Base-by-base conservation (phyloP, 1,140 invertebrate genomes). In the Hyles euphorbiae region DNA sequence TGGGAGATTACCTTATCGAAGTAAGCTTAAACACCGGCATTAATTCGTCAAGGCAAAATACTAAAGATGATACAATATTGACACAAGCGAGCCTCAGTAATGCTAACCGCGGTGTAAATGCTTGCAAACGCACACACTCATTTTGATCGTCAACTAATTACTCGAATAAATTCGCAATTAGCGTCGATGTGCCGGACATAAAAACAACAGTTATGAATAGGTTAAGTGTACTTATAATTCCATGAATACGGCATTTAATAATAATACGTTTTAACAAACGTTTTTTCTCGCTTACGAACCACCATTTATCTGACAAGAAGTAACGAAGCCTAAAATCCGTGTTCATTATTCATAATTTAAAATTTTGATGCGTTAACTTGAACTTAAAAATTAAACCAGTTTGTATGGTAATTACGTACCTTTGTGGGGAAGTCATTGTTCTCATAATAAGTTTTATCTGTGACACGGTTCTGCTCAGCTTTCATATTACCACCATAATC, bases 281-380 rank as follows among this genome's bases (percentile, higher is more conserved):
- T 72, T 72, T 72, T 61, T 34, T 74, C 65, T 50, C 70, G 32
- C 34, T 48, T 67, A 76, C 66, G 72, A 78, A 76, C 74, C 69
- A 67, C 74, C 63, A 68, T 65, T 76, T 77, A 81, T 78, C 74
- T 74, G 72, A 76, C 80, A 78, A 80, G 68, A 81, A 68, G 76
- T 82, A 83, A 81, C 81, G 79, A 81, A 80, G 74, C 76, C 75
- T 83, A 78, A 86, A 77, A 83, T 79, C 72, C 72, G 71, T 76
- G 66, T 76, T 78, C 73, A 81, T 84, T 84, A 81, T 77, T 80
- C 75, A 81, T 83, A 83, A 75, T 70, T 73, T 63, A 66, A 74
- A 71, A 72, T 76, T 76, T 70, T 74, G 68, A 78, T 77, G 71
- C 68, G 68, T 74, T 74, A 57, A 66, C 55, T 48, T 71, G 65